phyloP scores from a whole-genome alignment of 2,113 vertebrate species.

The Prolemur simus region DNA sequence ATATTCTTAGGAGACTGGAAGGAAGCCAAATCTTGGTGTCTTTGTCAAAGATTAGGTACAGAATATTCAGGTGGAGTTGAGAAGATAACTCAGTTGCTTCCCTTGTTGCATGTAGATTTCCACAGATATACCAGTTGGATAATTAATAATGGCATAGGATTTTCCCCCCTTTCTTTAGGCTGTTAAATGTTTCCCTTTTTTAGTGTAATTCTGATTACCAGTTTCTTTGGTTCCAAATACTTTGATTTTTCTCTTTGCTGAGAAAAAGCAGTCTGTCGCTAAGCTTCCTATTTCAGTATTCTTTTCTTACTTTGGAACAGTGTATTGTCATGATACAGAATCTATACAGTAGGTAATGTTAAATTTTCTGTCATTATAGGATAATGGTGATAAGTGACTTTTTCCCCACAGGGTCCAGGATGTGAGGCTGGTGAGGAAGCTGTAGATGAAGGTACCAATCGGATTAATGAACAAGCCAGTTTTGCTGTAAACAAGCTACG shows the following conservation, averaged over 20 bases:
- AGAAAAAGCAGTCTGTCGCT: not conserved
- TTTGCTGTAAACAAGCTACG: slow-evolving; percentile 94
- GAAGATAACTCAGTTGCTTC: not conserved
- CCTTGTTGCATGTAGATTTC: not conserved
- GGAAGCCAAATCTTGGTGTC: not conserved
- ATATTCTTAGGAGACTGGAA: not conserved
- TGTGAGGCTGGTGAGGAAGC: slow-evolving; percentile 87
- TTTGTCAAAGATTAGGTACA: not conserved
- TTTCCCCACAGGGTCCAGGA: slow-evolving; percentile 83
- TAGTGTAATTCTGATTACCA: not conserved
- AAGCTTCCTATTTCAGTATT: not conserved
- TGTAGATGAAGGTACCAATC: slow-evolving; percentile 89
- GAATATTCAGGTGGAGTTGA: not conserved
- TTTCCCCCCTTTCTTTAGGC: not conserved
- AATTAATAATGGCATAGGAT: not conserved
- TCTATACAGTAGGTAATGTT: not conserved
- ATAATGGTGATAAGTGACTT: not conserved
- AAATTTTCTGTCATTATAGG: not conserved
- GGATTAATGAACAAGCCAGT: slow-evolving; percentile 94
- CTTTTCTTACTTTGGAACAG: not conserved
- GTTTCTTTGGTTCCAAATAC: not conserved
- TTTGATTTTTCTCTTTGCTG: not conserved
- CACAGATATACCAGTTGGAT: not conserved
- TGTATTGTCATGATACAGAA: not conserved
- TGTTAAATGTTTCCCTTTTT: not conserved